Evolutionary conservation across 2,888 invertebrate species (phyloP), one percentile per base, ranked within the genome.

Genomic region (Xanthia togata): DNA sequence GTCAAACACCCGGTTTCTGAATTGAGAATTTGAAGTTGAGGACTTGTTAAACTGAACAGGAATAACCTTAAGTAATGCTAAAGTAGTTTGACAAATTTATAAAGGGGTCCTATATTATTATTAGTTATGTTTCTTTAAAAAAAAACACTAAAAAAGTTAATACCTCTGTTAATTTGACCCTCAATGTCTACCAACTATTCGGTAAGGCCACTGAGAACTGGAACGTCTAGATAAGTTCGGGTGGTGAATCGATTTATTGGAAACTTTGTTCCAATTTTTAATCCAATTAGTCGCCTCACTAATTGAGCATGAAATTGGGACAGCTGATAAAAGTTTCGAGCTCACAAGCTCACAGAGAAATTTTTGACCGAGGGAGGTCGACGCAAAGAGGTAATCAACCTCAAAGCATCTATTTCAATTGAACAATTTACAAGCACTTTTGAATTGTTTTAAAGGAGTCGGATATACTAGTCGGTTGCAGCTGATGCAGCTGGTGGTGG

Each of bases 211-310:
- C n/a, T 41, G 26, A 20, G 41, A 62, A 82, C 70, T 14, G 41
- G 11, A 73, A 31, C 55, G 55, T 8, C 69, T n/a, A 55, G 35
- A 62, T 55, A 82, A 67, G 20, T 63, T 62, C 62, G 65, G 14
- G 17, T 67, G 38, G 69, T 14, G 53, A 81, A 82, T 70, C 65
- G 62, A 80, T 77, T 82, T 44, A 77, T 70, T 70, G 69, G 77
- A 70, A 77, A 77, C 50, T 80, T 68, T 53, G 83, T 70, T 68
- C 59, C 57, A 78, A 71, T 71, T 81, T 80, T 82, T 71, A 69
- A 81, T 81, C 68, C 78, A 82, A 78, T 81, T 81, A 82, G 60
- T 64, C 44, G 44, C 31, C 6, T 20, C 26, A 63, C 68, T 77
- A 82, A 85, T 77, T 64, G 72, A 73, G 65, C 75, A 41, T 60